These are phyloP conservation scores for Protonibea diacanthus DNA, from an alignment of 2,797 vertebrate species.

Conservation along the genomic window DNA sequence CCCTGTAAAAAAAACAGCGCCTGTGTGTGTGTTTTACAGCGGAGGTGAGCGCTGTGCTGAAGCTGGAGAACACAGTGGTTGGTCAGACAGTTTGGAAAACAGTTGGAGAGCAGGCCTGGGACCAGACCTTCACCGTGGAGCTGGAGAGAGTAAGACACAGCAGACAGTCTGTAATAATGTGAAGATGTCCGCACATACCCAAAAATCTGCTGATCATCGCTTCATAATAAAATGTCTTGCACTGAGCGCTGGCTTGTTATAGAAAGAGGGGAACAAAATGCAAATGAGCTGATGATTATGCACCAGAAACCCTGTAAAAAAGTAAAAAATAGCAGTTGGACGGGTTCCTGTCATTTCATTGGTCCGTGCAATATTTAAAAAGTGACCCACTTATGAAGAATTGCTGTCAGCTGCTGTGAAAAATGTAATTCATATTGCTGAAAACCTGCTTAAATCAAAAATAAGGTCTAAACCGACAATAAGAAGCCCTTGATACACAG, in stretches of 20 bases:
- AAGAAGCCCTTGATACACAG: neutral
- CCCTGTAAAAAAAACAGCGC: neutral
- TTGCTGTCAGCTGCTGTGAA: no score
- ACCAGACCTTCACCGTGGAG: slow-evolving; percentile 90
- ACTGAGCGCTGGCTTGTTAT: no score
- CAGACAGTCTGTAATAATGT: neutral
- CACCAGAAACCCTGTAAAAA: no score
- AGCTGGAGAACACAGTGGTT: slow-evolving; percentile 92
- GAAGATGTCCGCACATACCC: neutral
- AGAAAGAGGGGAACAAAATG: no score
- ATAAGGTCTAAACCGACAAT: neutral
- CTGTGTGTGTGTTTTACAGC: slow-evolving; percentile 72
- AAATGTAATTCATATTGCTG: neutral
- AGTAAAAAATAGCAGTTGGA: no score
- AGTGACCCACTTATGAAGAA: no score
- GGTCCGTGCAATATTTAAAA: no score
- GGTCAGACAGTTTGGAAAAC: slow-evolving; percentile 92
- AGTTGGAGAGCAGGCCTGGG: slow-evolving; percentile 88
- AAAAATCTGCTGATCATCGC: neutral
- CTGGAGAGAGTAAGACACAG: slow-evolving; percentile 88
- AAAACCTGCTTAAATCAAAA: neutral
- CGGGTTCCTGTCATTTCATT: no score
- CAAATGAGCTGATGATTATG: no score
- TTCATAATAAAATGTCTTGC: no score
- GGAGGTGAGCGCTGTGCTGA: slow-evolving; percentile 91